Evolutionary conservation across 2,888 invertebrate genomes (phyloP), one percentile per base, ranked within the genome.

Genomic region (Sussaba pulchella): DNA sequence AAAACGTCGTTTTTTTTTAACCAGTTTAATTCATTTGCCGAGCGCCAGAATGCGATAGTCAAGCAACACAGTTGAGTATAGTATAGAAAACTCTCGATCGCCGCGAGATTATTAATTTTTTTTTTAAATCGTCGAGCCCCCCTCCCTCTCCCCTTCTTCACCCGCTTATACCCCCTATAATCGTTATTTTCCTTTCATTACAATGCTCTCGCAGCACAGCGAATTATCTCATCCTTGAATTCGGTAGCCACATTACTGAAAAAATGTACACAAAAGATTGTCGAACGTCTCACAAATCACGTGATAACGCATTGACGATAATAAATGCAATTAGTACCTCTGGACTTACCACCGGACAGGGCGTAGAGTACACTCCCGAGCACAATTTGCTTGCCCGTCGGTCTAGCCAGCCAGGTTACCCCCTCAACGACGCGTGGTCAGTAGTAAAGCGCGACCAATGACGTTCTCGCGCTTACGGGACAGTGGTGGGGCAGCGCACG

Each of bases 1-100:
- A 83, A 91, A 91, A 90, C 88, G 79, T 88, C 88, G 86, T 90
- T 84, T 85, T 77, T 74, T 75, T 82, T 79, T 84, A 87, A 87
- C 81, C 87, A 83, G 85, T 84, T n/a, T 81, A 85, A 84, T 73
- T 85, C 74, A 84, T 85, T 88, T 82, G 78, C 82, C 85, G 87
- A 87, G 87, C 86, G 88, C 84, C 86, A 84, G 81, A 85, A 84
- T 81, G 67, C 63, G 59, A 78, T 80, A 80, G 77, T 83, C 79
- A 75, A 80, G 67, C 45, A 77, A 79, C 81, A 81, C 71, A 63
- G 71, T 74, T 64, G 79, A 81, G 77, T 76, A 75, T 41, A 80
- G 67, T 81, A 59, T 77, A 82, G 82, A 78, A 82, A 84, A 82
- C 71, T 67, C 77, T 75, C 77, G 78, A 83, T 78, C 78, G 79